These are phyloP conservation scores for Parazoanthus darwini DNA, from an alignment of 92 coral and sea anemone genomes.

Conservation along the genomic window DNA sequence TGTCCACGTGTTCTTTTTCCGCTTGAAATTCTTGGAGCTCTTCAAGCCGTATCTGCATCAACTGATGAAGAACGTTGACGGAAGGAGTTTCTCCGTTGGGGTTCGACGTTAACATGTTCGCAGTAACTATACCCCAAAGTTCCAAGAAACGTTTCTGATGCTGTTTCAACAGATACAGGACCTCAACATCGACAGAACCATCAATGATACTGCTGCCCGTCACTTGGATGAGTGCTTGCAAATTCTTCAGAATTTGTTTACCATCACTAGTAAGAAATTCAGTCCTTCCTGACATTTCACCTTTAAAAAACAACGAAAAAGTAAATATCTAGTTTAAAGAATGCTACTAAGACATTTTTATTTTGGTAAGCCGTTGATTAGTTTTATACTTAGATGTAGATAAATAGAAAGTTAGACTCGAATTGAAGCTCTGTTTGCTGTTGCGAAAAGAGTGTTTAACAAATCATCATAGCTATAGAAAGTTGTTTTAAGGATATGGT, in stretches of 20 bases:
- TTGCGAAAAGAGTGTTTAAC: too few relatives aligned
- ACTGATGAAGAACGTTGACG: not conserved
- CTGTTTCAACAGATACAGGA: not conserved
- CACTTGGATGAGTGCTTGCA: not conserved
- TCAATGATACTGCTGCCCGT: not conserved
- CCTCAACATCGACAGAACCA: constrained; percentile 16
- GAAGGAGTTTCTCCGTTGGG: not conserved
- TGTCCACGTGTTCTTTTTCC: not conserved
- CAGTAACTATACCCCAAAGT: not conserved
- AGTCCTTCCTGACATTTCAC: not conserved
- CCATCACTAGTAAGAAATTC: not conserved
- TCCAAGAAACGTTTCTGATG: constrained; percentile 13
- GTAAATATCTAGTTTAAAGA: not conserved
- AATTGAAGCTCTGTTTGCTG: too few relatives aligned
- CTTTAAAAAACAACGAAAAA: not conserved
- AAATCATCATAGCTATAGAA: too few relatives aligned
- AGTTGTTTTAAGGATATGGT: too few relatives aligned
- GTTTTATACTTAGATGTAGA: too few relatives aligned
- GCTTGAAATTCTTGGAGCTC: constrained; percentile 5
- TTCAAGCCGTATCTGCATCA: not conserved
- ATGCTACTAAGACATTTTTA: too few relatives aligned
- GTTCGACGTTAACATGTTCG: not conserved
- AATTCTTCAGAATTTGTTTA: not conserved
- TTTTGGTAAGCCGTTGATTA: too few relatives aligned
- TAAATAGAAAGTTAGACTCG: too few relatives aligned